Conservation (phyloP, 2,797 vertebrate genomes). For the Schizothorax lantsangensis region DNA sequence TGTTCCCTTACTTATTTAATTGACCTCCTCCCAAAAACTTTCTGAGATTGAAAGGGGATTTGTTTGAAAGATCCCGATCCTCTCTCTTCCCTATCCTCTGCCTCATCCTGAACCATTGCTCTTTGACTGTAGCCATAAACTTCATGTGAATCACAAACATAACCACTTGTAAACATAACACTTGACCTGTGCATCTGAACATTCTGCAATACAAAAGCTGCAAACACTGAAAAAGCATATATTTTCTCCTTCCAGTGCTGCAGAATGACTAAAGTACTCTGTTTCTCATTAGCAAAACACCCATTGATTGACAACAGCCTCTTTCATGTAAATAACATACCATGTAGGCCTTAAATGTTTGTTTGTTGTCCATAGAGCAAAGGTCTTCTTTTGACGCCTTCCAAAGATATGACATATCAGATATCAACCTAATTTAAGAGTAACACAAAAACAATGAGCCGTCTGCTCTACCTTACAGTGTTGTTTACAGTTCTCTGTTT, state of each 20-base stretch:
- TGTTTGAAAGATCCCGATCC: background rate
- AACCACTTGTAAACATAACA: background rate
- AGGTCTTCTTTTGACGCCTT: background rate
- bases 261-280: background rate
- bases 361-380: background rate
- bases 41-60: background rate
- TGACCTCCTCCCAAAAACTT: background rate
- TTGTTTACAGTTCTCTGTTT: background rate
- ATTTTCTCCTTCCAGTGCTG: too few species aligned
- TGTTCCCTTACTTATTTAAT: background rate
- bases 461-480: background rate
- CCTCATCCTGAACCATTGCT: background rate
- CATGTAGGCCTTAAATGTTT: background rate
- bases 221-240: background rate
- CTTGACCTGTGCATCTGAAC: background rate
- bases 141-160: background rate
- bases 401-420: background rate
- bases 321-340: background rate
- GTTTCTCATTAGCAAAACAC: conserved; percentile 9
- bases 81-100: background rate
- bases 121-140: background rate
- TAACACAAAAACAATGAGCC: background rate
- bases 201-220: background rate
- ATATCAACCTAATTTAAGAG: background rate
- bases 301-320: background rate